phyloP scores from a whole-genome alignment of 2,888 invertebrate genomes.

The Drosophila stalkeri region DNA sequence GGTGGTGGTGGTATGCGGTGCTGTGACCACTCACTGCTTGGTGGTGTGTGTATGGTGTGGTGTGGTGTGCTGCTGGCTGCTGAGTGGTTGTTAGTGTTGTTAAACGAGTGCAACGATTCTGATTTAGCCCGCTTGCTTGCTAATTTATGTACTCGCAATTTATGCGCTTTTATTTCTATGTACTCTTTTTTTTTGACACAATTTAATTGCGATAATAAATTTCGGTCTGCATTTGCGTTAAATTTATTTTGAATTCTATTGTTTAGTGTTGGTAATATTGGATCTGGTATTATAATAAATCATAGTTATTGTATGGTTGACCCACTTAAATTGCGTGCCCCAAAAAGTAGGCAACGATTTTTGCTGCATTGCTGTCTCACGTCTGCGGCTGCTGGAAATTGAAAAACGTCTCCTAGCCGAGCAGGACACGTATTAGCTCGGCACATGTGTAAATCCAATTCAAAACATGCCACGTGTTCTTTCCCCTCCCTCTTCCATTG shows the following conservation, averaged over 20 bases:
- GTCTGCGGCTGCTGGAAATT: slow-evolving; percentile 64
- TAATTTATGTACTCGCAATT: slow-evolving; percentile 45
- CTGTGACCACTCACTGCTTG: slow-evolving; percentile 15
- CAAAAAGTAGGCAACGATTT: slow-evolving; percentile 40
- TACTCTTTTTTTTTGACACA: slow-evolving; percentile 16
- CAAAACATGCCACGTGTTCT: slow-evolving; percentile 73
- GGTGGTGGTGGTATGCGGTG: slow-evolving; percentile 60
- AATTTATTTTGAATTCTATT: slow-evolving; percentile 25
- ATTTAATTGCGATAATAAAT: slow-evolving; percentile 68
- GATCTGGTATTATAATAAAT: slow-evolving; percentile 38
- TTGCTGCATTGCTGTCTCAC: slow-evolving; percentile 23
- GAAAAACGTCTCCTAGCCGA: slow-evolving; percentile 59
- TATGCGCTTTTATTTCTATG: slow-evolving; percentile 37
- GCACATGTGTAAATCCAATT: slow-evolving; percentile 80
- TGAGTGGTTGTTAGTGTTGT: slow-evolving; percentile 48
- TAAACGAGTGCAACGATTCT: slow-evolving; percentile 46
- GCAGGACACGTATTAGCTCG: slow-evolving; percentile 68
- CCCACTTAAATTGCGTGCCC: slow-evolving; percentile 37
- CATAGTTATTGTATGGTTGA: slow-evolving; percentile 50
- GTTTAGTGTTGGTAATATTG: slow-evolving; percentile 17
- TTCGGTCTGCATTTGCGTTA: slow-evolving; percentile 23
- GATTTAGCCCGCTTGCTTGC: slow-evolving; percentile 43
- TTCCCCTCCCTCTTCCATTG: neutral
- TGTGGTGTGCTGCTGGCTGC: slow-evolving; percentile 6
- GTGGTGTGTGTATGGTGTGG: slow-evolving; percentile 1